These are phyloP conservation scores for Galerucella nymphaeae DNA, from an alignment of 2,888 invertebrate genomes.

Conservation along the genomic window DNA sequence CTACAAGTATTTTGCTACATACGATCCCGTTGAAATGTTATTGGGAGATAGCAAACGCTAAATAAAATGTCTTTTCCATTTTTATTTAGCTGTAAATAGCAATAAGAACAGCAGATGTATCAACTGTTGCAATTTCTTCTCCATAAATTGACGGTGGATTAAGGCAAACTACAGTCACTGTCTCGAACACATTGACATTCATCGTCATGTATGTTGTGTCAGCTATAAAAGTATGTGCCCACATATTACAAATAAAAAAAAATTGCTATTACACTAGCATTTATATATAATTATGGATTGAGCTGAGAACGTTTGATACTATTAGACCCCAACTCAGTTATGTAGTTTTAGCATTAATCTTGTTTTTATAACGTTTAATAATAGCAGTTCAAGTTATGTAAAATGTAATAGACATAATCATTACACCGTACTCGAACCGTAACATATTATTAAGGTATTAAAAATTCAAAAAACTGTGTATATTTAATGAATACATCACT, in stretches of 20 bases:
- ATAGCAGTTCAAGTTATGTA: background rate
- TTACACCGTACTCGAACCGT: background rate
- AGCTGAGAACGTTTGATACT: background rate
- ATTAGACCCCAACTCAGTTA: background rate
- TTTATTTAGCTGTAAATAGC: no score
- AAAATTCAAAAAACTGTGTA: background rate
- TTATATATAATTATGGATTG: background rate
- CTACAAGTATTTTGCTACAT: no score
- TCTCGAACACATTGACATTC: no score
- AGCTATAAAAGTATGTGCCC: no score
- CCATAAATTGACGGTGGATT: no score
- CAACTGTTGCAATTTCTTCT: no score
- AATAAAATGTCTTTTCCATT: no score
- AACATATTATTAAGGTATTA: background rate
- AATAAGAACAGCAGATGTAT: no score
- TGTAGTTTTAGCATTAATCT: background rate
- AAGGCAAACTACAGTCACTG: no score
- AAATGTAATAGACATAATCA: conserved; percentile 8
- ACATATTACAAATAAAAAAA: background rate
- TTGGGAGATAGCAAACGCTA: no score
- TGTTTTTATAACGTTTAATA: conserved; percentile 1
- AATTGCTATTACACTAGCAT: background rate
- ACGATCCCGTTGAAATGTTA: no score
- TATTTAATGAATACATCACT: background rate
- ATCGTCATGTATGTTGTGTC: no score